Evolutionary conservation across 2,888 invertebrate species (phyloP).

Genomic region (Busseola fusca): DNA sequence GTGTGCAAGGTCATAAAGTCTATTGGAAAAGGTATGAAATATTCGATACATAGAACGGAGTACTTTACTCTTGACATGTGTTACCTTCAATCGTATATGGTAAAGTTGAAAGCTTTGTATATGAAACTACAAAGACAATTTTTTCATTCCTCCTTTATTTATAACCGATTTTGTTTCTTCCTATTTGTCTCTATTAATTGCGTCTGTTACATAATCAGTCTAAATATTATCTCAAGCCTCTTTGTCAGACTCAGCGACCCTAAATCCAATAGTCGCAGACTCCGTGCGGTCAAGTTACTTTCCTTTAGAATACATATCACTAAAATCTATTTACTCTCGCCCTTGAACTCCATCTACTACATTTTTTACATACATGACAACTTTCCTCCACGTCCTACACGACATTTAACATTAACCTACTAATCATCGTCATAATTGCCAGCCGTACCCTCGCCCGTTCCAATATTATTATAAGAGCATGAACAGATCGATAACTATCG

Average conservation of each 20-base stretch:
- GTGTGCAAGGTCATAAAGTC: conserved; percentile 32
- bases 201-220: background rate
- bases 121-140: background rate
- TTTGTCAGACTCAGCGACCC: too few species aligned
- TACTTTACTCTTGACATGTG: background rate
- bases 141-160: background rate
- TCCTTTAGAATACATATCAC: too few species aligned
- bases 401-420: conserved; percentile 35
- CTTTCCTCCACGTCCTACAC: conserved; percentile 32
- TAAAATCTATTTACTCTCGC: background rate
- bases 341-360: conserved; percentile 4
- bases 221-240: background rate
- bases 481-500: conserved; percentile 50
- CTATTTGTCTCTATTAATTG: background rate
- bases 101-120: background rate
- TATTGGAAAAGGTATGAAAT: conserved; percentile 22
- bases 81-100: background rate
- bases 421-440: conserved; percentile 47
- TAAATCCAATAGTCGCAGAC: too few species aligned
- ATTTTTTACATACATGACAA: conserved; percentile 2
- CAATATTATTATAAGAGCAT: conserved; percentile 37
- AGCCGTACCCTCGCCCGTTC: conserved; percentile 7
- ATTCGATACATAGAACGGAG: background rate
- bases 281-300: too few species aligned
- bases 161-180: background rate